Base-by-base conservation (phyloP, 2,888 invertebrate species). In the Drosophila neotestacea region DNA sequence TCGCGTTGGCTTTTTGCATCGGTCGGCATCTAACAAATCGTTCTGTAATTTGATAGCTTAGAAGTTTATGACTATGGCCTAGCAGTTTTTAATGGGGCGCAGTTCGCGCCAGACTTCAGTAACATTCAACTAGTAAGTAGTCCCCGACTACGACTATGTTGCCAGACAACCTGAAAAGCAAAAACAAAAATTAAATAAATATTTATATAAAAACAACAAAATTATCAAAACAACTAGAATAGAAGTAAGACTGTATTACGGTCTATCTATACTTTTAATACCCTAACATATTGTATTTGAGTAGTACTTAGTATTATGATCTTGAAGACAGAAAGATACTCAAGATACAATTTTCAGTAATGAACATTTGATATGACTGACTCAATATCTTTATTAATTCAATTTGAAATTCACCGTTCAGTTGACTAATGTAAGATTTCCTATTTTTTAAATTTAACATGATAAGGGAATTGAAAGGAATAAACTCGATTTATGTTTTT, bases 1-100 rank as follows among this genome's bases (percentile, higher is more conserved):
- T 63, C 61, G 48, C 61, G 48, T 70, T 85, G 69, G 41, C 80
- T 72, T 67, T 77, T 73, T 78, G 81, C 89, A 84, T 81, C 73
- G 85, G 85, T 68, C 85, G 85, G 85, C 89, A 90, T 83, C 89
- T 81, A 90, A 89, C 88, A 88, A 88, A 88, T 88, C 90, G 89
- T 88, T 88, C 88, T 90, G 88, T 90, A 89, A 88, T 88, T 88
- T 88, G 88, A 88, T 88, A 88, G 89, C 89, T 89, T 79, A 88
- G 90, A 87, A 88, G 89, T 87, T 90, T 86, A 86, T 86, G 85
- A 89, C 88, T 88, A 54, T 78, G 85, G 81, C 89, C 72, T 64
- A 76, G 88, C 88, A 67, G 88, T 89, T 89, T 84, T 89, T 88
- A 86, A 89, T 86, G 89, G 72, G 78, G 78, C 86, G 81, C 79